Base-by-base conservation (phyloP, 92 coral and sea anemone genomes). In the Porites rus region DNA sequence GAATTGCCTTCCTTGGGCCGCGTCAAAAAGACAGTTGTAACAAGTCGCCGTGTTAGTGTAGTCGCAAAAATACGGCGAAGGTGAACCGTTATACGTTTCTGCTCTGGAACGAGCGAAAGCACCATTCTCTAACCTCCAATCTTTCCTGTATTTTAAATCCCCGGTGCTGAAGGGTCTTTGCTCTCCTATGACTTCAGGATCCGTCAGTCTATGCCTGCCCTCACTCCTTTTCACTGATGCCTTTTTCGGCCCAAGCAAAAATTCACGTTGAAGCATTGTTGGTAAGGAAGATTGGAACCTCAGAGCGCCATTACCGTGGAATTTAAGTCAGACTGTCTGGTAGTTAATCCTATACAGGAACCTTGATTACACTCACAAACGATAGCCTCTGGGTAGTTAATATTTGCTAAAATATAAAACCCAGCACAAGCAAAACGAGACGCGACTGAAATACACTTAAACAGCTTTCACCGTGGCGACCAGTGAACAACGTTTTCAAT, bases 1-100 rank as follows among this genome's bases (percentile, higher is more conserved):
- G 78, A 82, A 82, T 4, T 58, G 56, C 56, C 71, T 60, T 51
- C 78, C 78, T 21, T 61, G 72, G 6, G 19, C 14, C 10, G 61
- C 52, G 54, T 67, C 76, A 54, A 17, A 65, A 14, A 52, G 64
- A 53, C 84, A 80, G 25, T 54, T 13, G 56, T 63, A 63, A 24
- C 82, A 78, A 0, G 82, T 62, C 1, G 38, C 58, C 18, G 82
- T 62, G n/a, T 58, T 63, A 22, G 72, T 43, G 12, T 2, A 61
- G 46, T 43, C 21, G 59, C 7, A 17, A 46, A 64, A 63, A 10
- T 59, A 62, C 3, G 54, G 5, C 46, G 46, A 52, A 5, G 75
- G 65, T 0, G 84, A 52, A 25, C 63, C 53, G 62, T 22, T 4
- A 21, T 24, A 68, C 10, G 63, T 68, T 8, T 43, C 65, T 68